Base-by-base conservation (phyloP, 1,140 invertebrate species). In the Gonioctena quinquepunctata region DNA sequence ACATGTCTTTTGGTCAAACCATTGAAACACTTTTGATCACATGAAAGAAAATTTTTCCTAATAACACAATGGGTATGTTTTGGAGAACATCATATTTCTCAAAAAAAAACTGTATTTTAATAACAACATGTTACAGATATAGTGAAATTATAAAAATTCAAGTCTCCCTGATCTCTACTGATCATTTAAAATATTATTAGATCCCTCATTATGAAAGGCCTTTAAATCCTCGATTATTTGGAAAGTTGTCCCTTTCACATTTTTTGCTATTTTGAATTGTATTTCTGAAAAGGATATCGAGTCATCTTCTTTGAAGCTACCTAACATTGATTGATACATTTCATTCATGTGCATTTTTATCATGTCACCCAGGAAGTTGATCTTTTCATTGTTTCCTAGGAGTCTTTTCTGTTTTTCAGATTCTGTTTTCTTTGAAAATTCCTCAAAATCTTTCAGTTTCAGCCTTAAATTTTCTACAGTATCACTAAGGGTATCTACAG, bases 301-400 rank as follows among this genome's bases (percentile, higher is more conserved):
- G 5, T 61, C 7, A 11, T 69, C 66, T 62, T 66, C 52, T 13
- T 69, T 60, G 49, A 72, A 70, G 27, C 54, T 60, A 5, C 54
- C 16, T 26, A 72, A 4, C 22, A 75, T 61, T 25, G 72, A 68
- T 42, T 60, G 62, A 52, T 70, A 75, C 73, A 75, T 72, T 6
- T 19, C 48, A 50, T 72, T 75, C 73, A 72, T 75, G 19, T 52
- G 18, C 13, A 67, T 57, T 65, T 75, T 75, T 18, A 72, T 48
- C 18, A 56, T 56, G 59, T 64, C 60, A 59, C 19, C 22, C 23
- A 68, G 57, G 21, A 19, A 48, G 3, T 33, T 33, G 22, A 23
- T 59, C 23, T 57, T 68, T 64, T 74, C 50, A 26, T 71, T 33
- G 18, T 67, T 64, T 25, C 59, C 62, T 21, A 61, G 23, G 6